A percentile compares a stretch with the other conserved stretches of the same genome.
These are phyloP conservation scores for Diorhabda sublineata DNA, from an alignment of 1,140 invertebrate species.

Conservation along the genomic window DNA sequence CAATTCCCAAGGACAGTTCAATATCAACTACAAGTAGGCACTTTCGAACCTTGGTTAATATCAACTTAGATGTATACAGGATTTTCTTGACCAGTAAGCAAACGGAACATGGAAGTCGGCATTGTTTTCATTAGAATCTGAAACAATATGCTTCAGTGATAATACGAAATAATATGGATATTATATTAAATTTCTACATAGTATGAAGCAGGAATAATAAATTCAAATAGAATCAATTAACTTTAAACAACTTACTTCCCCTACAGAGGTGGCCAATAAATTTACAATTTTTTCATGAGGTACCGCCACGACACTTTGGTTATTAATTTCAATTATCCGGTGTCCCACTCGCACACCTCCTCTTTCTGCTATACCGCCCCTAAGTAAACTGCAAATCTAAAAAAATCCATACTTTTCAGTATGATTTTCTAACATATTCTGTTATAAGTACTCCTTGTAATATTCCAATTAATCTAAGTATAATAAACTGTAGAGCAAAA, in stretches of 20 bases:
- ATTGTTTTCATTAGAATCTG: constrained; percentile 99
- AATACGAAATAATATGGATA: neutral
- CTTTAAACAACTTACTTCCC: constrained; percentile 71
- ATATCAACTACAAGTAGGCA: constrained; percentile 49
- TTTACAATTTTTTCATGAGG: constrained; percentile 99
- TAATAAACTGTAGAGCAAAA: no score
- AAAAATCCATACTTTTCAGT: constrained; percentile 23
- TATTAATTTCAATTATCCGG: constrained; percentile 99
- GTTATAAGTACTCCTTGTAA: no score
- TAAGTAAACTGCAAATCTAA: constrained; percentile 94
- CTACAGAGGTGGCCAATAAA: constrained; percentile 95
- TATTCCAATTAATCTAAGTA: no score
- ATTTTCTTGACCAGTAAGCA: constrained; percentile 97
- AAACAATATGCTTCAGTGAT: constrained; percentile 20
- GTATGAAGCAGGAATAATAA: neutral
- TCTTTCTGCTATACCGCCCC: constrained; percentile 97
- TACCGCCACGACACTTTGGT: constrained; percentile 97
- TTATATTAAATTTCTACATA: no score
- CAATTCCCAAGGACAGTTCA: constrained; percentile 43
- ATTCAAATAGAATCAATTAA: neutral
- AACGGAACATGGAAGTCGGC: constrained; percentile 99
- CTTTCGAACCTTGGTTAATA: constrained; percentile 45
- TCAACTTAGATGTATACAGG: constrained; percentile 91
- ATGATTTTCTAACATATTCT: no score
- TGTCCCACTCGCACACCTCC: constrained; percentile 98